These are phyloP conservation scores for Arion vulgaris DNA, from an alignment of 1,140 invertebrate genomes.

Conservation along the genomic window DNA sequence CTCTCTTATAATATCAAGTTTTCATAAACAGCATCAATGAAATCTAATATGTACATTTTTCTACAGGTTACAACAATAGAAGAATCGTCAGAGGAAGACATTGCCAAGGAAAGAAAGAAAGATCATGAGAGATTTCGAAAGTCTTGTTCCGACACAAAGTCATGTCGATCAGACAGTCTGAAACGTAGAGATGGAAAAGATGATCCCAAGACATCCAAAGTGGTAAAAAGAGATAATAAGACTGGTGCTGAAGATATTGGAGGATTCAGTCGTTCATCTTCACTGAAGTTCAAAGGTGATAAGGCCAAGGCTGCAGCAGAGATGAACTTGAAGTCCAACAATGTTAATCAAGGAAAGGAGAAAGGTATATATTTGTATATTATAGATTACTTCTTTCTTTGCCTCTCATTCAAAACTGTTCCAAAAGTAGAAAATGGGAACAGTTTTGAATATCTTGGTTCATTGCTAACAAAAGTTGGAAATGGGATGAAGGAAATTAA, in stretches of 20 bases:
- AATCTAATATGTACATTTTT: neutral
- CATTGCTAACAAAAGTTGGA: no score
- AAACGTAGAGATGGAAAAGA: conserved; percentile 42
- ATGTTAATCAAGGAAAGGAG: conserved; percentile 55
- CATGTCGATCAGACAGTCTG: conserved; percentile 54
- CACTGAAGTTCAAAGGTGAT: conserved; percentile 57
- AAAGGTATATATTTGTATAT: conserved; percentile 62
- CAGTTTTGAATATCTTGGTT: no score
- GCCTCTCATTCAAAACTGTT: neutral
- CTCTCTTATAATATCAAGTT: no score
- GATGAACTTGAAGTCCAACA: conserved; percentile 51
- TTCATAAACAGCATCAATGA: no score
- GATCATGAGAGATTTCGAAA: neutral
- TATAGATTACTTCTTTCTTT: conserved; percentile 48
- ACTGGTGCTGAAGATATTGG: conserved; percentile 31
- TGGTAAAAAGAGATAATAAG: neutral
- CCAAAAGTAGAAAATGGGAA: no score
- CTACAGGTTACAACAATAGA: conserved; percentile 34
- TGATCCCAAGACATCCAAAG: conserved; percentile 27
- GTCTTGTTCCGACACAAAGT: conserved; percentile 20
- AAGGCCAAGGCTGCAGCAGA: conserved; percentile 50
- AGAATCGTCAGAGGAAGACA: conserved; percentile 17
- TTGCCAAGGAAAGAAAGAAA: conserved; percentile 10
- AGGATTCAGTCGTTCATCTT: conserved; percentile 55
- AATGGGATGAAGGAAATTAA: no score